These are phyloP conservation scores for Urechis unicinctus DNA, from an alignment of 2,888 invertebrate genomes.

Conservation along the genomic window DNA sequence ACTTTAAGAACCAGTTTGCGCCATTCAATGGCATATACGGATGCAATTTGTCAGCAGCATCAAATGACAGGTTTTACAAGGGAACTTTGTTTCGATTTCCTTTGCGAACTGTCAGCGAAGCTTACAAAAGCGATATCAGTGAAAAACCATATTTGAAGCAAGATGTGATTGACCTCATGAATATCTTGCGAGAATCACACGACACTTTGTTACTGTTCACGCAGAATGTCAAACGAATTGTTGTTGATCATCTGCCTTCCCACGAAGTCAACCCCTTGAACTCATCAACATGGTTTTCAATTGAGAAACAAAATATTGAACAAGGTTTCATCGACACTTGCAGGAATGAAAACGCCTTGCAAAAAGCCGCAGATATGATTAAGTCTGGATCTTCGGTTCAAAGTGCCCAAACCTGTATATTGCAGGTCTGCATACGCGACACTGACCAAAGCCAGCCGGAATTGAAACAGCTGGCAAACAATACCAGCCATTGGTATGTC, in stretches of 20 bases:
- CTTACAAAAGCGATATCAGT: slow-evolving; percentile 33
- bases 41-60: slow-evolving; percentile 23
- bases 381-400: no score
- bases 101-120: slow-evolving; percentile 32
- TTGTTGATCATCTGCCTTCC: slow-evolving; percentile 29
- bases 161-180: slow-evolving; percentile 30
- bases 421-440: no score
- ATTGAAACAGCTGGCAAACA: no score
- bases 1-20: slow-evolving; percentile 33
- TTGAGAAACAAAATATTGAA: slow-evolving; percentile 15
- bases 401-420: no score
- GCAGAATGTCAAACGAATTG: slow-evolving; percentile 33
- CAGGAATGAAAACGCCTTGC: no score
- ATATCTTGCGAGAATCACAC: slow-evolving; percentile 25
- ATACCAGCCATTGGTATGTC: no score
- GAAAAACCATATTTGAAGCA: slow-evolving; percentile 25
- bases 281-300: slow-evolving; percentile 15
- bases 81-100: slow-evolving; percentile 45
- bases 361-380: no score
- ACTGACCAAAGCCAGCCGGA: no score
- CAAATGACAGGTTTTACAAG: slow-evolving; percentile 17
- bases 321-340: no score
- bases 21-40: slow-evolving; percentile 35
- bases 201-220: slow-evolving; percentile 41
- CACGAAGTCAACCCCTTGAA: slow-evolving; percentile 1